Evolutionary conservation across 1,140 invertebrate species (phyloP).

Genomic region (Tetramorium alpestre): DNA sequence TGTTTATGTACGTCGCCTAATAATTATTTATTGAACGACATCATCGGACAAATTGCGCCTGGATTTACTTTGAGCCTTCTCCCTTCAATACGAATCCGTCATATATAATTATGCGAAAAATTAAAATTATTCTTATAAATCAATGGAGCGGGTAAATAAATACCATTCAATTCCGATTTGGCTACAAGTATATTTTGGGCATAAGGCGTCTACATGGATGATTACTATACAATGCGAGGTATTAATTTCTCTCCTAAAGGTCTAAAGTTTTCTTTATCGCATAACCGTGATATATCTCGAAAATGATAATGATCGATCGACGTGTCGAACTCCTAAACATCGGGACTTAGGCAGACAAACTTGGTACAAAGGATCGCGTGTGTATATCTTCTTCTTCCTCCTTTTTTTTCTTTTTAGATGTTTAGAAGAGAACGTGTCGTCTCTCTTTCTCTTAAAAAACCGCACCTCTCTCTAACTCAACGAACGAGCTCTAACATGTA

Average conservation of each 20-base stretch:
- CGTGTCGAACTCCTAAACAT: constrained; percentile 62
- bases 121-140: background rate
- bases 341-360: constrained; percentile 48
- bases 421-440: constrained; percentile 50
- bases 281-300: constrained; percentile 40
- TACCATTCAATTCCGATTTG: background rate
- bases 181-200: constrained; percentile 72
- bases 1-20: background rate
- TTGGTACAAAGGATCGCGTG: constrained; percentile 14
- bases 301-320: constrained; percentile 57
- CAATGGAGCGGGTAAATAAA: constrained; percentile 28
- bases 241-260: constrained; percentile 45
- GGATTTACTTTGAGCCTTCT: background rate
- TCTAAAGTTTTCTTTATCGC: constrained; percentile 53
- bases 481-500: constrained; percentile 39
- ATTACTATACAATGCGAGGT: constrained; percentile 70
- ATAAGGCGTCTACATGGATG: constrained; percentile 71
- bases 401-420: background rate
- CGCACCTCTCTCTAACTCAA: constrained; percentile 25
- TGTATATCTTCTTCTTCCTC: background rate
- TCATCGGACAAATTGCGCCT: background rate
- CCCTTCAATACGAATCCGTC: background rate
- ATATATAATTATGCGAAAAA: background rate
- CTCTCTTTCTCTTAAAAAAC: constrained; percentile 39
- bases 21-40: constrained; percentile 1